Evolutionary conservation across 2,888 invertebrate genomes (phyloP), one percentile per base, ranked within the genome.

Genomic region (Tetragnatha montana): DNA sequence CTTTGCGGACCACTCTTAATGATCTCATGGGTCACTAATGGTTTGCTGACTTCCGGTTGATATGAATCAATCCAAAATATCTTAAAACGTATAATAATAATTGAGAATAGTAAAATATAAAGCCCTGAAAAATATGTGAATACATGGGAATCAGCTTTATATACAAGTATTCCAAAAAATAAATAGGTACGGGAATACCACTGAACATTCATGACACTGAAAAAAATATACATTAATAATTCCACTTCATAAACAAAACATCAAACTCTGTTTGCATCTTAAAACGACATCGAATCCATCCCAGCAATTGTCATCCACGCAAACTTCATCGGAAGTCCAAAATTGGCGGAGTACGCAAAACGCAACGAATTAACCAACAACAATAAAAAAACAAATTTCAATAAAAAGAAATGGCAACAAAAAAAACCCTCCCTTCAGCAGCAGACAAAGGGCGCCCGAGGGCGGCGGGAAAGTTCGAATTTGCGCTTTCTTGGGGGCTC

Each of bases 381-480:
- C 50, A 75, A 35, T 75, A 76, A 70, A 21, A 35, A 71, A 71
- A 21, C 17, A 51, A 75, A 35, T 35, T 35, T 35, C 47, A 50
- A 68, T 3, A 71, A 71, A 71, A 19, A 71, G 19, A 71, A 22
- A 10, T 12, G 8, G 21, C 71, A 71, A 71, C 12, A 51, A 79
- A 60, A 49, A 51, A 75, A 76, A 85, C 50, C 69, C n/a, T 74
- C 21, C 51, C 51, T 68, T 19, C 47, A 78, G 50, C 70, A 14
- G 10, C 12, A 79, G 19, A 88, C 88, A 88, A 88, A 88, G 88
- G 83, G 21, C 80, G 83, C 83, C 83, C 60, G 19, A 68, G 89
- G 89, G 86, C 78, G 86, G 86, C 85, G 89, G 86, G 86, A 81
- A 89, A 81, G 35, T 75, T 73, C 81, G 85, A 89, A 82, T 86